phyloP scores from a whole-genome alignment of 2,797 vertebrate species.

The Hydrolagus colliei region DNA sequence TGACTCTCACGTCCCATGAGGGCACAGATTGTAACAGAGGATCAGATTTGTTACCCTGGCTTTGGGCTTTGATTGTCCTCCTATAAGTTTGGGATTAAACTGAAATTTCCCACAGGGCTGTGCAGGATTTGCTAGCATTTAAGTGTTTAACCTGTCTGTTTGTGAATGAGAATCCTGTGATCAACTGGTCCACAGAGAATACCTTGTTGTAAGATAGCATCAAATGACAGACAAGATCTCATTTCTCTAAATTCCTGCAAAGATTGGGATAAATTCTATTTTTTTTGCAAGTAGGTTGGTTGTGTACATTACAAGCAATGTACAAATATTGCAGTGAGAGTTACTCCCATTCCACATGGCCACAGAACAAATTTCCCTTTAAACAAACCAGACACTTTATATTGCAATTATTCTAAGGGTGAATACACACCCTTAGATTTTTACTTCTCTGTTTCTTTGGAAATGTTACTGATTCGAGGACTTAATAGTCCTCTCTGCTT shows the following conservation, averaged over 20 bases:
- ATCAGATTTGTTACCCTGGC: constrained; percentile 98
- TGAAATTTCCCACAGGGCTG: constrained; percentile 99
- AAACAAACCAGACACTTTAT: neutral
- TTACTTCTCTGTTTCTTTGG: neutral
- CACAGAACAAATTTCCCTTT: neutral
- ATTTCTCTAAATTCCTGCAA: constrained; percentile 54
- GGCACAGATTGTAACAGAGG: constrained; percentile 86
- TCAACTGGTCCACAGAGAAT: constrained; percentile 82
- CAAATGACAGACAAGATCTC: constrained; percentile 53
- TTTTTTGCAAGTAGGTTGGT: neutral
- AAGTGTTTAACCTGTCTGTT: constrained; percentile 99
- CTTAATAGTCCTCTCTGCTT: neutral
- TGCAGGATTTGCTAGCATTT: constrained; percentile 98
- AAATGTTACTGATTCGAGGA: neutral
- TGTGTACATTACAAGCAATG: constrained; percentile 10
- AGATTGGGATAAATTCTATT: constrained; percentile 41
- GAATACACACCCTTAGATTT: neutral
- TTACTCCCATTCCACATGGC: neutral
- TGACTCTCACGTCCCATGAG: constrained; percentile 90
- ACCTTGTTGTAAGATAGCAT: constrained; percentile 65
- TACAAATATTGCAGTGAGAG: neutral
- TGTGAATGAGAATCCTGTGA: constrained; percentile 79
- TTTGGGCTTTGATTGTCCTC: constrained; percentile 99
- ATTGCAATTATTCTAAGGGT: neutral
- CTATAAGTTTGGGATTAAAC: constrained; percentile 99